phyloP scores from a whole-genome alignment of 1,140 invertebrate species.

The Plectus sambesii region DNA sequence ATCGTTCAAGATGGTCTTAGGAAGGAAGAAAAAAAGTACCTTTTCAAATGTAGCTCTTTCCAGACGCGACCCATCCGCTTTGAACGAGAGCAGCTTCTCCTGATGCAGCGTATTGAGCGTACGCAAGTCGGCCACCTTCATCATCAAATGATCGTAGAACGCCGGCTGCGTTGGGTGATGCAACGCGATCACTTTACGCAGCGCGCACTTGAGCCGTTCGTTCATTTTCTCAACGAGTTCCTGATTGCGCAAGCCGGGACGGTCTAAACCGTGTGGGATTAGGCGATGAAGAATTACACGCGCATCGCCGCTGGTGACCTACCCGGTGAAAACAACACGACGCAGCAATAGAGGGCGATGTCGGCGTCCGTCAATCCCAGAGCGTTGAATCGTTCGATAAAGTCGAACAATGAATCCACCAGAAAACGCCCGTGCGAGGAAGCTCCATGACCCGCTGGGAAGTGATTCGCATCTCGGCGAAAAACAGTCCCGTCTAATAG shows the following conservation, averaged over 20 bases:
- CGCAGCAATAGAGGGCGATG: conserved; percentile 81
- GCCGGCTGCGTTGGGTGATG: conserved; percentile 62
- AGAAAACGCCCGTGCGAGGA: conserved; percentile 72
- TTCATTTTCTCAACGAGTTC: conserved; percentile 86
- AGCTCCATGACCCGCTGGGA: conserved; percentile 58
- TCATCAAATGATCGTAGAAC: conserved; percentile 71
- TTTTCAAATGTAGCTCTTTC: conserved; percentile 6
- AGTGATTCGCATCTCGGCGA: conserved; percentile 62
- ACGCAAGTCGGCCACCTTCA: conserved; percentile 82
- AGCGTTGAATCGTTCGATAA: conserved; percentile 80
- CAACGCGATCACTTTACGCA: conserved; percentile 67
- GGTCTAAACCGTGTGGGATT: conserved; percentile 52
- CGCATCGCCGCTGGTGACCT: conserved; percentile 45
- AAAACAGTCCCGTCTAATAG: conserved; percentile 81
- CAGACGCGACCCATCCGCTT: conserved; percentile 65
- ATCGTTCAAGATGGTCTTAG: background rate
- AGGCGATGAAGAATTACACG: too few relatives aligned
- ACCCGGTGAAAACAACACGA: conserved; percentile 81
- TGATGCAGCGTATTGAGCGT: conserved; percentile 89
- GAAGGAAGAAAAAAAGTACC: background rate
- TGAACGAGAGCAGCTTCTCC: conserved; percentile 82
- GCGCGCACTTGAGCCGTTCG: conserved; percentile 66
- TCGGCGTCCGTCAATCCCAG: conserved; percentile 79
- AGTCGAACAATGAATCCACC: conserved; percentile 91
- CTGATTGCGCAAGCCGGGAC: conserved; percentile 76